These are phyloP conservation scores for Monarcha castaneiventris DNA, from an alignment of 2,113 vertebrate species.

Conservation along the genomic window DNA sequence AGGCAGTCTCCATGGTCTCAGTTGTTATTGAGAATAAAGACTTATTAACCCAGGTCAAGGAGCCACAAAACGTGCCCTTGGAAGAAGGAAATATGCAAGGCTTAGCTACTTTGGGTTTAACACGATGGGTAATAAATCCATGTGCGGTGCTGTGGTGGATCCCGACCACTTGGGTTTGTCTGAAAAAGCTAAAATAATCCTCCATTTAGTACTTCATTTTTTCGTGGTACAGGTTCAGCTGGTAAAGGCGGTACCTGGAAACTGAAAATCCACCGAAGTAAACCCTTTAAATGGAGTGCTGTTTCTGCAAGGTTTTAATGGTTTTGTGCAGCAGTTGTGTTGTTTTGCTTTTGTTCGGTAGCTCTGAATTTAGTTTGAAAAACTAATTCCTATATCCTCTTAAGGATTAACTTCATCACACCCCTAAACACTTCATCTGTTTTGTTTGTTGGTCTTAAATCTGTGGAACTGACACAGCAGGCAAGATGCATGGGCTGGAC, in stretches of 20 bases:
- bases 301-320: not conserved
- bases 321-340: not conserved
- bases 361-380: conserved; percentile 32
- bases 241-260: not conserved
- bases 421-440: not conserved
- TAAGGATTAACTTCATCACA: conserved; percentile 37
- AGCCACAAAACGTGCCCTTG: conserved; percentile 20
- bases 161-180: not conserved
- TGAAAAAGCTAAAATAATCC: conserved; percentile 12
- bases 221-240: not conserved
- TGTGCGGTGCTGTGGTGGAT: not conserved
- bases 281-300: not conserved
- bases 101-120: conserved; percentile 36
- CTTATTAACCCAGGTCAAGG: conserved; percentile 56
- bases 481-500: not conserved
- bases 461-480: not conserved
- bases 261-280: not conserved
- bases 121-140: conserved; percentile 13
- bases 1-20: conserved; percentile 13
- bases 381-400: conserved; percentile 20
- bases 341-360: not conserved
- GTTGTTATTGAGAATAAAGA: conserved; percentile 56
- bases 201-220: not conserved
- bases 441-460: conserved; percentile 38
- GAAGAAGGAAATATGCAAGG: conserved; percentile 25